Conservation (phyloP, 1,140 invertebrate species). For the Anadara kagoshimensis region DNA sequence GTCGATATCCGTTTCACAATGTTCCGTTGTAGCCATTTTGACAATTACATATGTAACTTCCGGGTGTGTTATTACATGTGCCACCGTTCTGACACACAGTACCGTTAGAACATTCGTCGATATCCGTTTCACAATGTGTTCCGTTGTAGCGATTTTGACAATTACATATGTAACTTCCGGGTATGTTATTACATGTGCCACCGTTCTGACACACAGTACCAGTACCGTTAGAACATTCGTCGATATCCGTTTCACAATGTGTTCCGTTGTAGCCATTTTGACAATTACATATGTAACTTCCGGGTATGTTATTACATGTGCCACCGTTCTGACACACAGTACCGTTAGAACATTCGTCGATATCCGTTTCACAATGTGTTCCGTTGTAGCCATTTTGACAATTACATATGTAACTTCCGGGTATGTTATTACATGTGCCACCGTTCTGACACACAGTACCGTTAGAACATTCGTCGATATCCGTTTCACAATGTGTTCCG, state of each 20-base stretch:
- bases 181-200: too few species aligned
- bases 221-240: too few species aligned
- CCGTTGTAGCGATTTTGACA: too few species aligned
- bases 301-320: constrained; percentile 19
- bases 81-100: too few species aligned
- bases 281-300: constrained; percentile 20
- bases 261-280: constrained; percentile 16
- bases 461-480: constrained; percentile 7
- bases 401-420: neutral
- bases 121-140: too few species aligned
- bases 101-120: too few species aligned
- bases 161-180: too few species aligned
- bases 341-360: constrained; percentile 11
- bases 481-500: constrained; percentile 92
- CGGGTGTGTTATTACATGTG: too few species aligned
- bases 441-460: neutral
- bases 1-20: too few species aligned
- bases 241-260: constrained; percentile 30
- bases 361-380: neutral
- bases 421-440: constrained; percentile 15
- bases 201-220: too few species aligned
- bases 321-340: constrained; percentile 2
- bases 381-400: constrained; percentile 10
- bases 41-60: too few species aligned
- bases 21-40: too few species aligned